phyloP scores from a whole-genome alignment of 2,113 vertebrate genomes.

The Conger conger region DNA sequence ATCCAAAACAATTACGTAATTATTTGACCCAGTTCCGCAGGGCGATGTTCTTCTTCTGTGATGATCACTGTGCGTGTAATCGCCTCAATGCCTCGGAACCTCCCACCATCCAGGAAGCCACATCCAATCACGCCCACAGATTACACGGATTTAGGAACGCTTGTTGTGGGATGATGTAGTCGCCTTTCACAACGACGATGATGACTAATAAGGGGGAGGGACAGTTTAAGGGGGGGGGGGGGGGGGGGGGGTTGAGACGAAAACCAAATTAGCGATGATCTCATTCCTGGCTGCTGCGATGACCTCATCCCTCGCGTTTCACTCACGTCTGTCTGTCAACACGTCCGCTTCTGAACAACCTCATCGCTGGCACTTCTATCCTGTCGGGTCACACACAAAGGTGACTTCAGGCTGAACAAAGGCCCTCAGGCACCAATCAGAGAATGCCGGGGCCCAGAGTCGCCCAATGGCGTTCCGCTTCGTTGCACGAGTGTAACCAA shows the following conservation, averaged over 20 bases:
- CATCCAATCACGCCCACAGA: background rate
- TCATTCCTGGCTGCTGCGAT: constrained; percentile 19
- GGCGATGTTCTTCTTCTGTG: background rate
- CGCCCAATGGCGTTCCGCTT: background rate
- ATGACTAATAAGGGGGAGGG: constrained; percentile 22
- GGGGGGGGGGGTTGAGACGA: no score
- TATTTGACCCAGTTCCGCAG: no score
- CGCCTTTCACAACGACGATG: background rate
- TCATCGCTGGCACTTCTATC: background rate
- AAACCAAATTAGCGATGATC: constrained; percentile 16
- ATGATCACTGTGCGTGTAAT: background rate
- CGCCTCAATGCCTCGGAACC: background rate
- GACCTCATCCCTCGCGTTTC: constrained; percentile 13
- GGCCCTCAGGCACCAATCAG: background rate
- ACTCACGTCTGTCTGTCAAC: background rate
- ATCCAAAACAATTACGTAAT: no score
- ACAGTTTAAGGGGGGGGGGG: background rate
- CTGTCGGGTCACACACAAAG: background rate
- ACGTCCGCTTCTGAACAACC: constrained; percentile 9
- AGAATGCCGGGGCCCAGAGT: background rate
- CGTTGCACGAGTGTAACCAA: no score
- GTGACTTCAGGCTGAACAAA: background rate
- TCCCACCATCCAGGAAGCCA: background rate
- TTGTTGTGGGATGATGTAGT: background rate
- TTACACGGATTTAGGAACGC: background rate